Evolutionary conservation across 1,140 invertebrate species (phyloP).

Genomic region (Aradophagus sp.): DNA sequence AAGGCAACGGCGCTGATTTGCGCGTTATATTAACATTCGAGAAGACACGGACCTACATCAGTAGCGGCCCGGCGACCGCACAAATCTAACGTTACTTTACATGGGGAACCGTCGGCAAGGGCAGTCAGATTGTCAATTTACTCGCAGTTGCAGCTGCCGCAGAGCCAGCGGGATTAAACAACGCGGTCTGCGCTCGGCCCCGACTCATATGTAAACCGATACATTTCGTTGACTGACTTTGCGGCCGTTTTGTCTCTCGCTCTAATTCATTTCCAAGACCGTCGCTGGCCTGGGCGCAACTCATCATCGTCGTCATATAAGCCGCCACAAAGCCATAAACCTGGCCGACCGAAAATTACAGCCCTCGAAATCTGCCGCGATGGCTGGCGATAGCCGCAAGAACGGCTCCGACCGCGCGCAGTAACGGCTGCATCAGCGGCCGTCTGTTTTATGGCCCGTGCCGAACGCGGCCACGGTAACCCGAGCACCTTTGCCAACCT

Average conservation of each 20-base stretch:
- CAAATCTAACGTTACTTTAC: constrained; percentile 32
- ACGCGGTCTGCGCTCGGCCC: constrained; percentile 22
- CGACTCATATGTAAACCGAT: constrained; percentile 42
- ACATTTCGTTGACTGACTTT: constrained; percentile 58
- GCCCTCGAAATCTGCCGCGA: constrained; percentile 34
- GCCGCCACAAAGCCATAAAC: constrained; percentile 61
- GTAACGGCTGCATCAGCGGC: too few relatives aligned
- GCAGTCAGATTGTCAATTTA: constrained; percentile 27
- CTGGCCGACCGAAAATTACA: constrained; percentile 68
- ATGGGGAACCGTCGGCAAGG: constrained; percentile 15
- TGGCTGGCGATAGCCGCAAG: constrained; percentile 23
- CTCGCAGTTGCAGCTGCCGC: constrained; percentile 17
- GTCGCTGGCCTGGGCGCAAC: constrained; percentile 36
- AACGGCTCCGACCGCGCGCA: too few relatives aligned
- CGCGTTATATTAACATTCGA: too few relatives aligned
- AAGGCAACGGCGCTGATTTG: too few relatives aligned
- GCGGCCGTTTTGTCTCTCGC: constrained; percentile 47
- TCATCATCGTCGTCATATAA: constrained; percentile 59
- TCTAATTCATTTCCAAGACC: constrained; percentile 39
- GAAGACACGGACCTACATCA: too few relatives aligned
- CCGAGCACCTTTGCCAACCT: too few relatives aligned
- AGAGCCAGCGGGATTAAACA: constrained; percentile 57
- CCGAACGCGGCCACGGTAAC: too few relatives aligned
- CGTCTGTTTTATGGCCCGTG: too few relatives aligned
- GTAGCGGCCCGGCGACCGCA: not conserved